phyloP scores from a whole-genome alignment of 2,797 vertebrate genomes.

The Sebastes hubbsi region DNA sequence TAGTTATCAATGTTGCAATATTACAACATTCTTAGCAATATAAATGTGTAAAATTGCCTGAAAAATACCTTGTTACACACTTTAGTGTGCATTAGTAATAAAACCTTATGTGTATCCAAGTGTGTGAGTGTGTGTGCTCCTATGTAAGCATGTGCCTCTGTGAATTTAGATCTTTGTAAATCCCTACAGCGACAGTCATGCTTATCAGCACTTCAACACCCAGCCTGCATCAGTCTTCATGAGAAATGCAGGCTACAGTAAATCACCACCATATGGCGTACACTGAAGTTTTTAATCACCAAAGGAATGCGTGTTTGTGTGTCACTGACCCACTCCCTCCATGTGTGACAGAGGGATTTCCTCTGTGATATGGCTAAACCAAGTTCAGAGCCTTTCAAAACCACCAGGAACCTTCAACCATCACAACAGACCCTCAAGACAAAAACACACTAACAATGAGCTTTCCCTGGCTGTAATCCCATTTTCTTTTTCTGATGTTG shows the following conservation, averaged over 20 bases:
- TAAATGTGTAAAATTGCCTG: not conserved
- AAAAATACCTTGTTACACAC: not conserved
- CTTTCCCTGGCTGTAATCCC: slow-evolving; percentile 40
- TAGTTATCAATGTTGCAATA: not conserved
- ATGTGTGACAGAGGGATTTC: slow-evolving; percentile 32
- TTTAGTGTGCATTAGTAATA: not conserved
- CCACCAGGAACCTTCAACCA: slow-evolving; percentile 30
- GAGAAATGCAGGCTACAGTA: not conserved
- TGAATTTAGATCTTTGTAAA: slow-evolving; percentile 31
- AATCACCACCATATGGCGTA: slow-evolving; percentile 33
- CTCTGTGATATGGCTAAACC: slow-evolving; percentile 24
- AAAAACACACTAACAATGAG: slow-evolving; percentile 49
- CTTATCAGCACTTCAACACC: slow-evolving; percentile 38
- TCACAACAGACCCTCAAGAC: slow-evolving; percentile 31
- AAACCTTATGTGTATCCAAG: not conserved
- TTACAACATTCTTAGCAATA: not conserved
- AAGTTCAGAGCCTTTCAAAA: slow-evolving; percentile 39
- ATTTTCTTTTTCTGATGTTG: slow-evolving; percentile 40
- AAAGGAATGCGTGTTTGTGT: not conserved
- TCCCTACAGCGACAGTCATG: slow-evolving; percentile 16
- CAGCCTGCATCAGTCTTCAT: slow-evolving; percentile 5
- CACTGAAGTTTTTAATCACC: slow-evolving; percentile 27
- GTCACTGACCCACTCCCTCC: slow-evolving; percentile 13
- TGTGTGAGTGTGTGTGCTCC: not conserved
- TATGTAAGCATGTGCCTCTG: not conserved